Conservation (phyloP, 2,888 invertebrate species). For the Gastracanthus pulcherrimus region DNA sequence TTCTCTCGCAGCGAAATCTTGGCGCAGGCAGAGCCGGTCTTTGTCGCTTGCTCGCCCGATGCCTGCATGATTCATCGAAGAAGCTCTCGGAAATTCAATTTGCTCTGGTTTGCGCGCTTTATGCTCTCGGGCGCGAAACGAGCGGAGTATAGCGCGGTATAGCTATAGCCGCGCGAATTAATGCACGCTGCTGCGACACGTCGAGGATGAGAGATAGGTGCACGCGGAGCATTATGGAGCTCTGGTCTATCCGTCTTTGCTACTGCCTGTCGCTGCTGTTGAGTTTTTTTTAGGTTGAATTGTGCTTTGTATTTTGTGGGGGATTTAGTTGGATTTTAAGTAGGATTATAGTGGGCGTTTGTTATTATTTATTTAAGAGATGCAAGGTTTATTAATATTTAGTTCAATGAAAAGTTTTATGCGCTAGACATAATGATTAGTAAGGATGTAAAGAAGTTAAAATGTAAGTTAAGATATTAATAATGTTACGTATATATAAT, state of each 20-base stretch:
- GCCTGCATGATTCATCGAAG: constrained; percentile 44
- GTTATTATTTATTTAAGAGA: too few relatives aligned
- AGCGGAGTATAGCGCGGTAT: constrained; percentile 5
- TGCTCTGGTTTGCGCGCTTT: constrained; percentile 11
- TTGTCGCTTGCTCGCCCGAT: neutral
- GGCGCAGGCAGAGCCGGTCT: neutral
- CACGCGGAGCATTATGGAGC: neutral
- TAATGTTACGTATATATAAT: too few relatives aligned
- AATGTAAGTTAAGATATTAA: too few relatives aligned
- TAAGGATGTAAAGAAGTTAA: too few relatives aligned
- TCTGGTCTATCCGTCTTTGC: neutral
- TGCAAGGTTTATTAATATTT: too few relatives aligned
- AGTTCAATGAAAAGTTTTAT: too few relatives aligned
- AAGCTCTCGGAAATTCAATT: constrained; percentile 43
- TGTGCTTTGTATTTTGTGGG: too few relatives aligned
- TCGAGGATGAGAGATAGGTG: neutral
- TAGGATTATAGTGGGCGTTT: too few relatives aligned
- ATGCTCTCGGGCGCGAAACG: constrained; percentile 9
- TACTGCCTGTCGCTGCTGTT: too few relatives aligned
- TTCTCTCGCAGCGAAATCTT: neutral
- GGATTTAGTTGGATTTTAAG: too few relatives aligned
- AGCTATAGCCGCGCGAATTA: constrained; percentile 9
- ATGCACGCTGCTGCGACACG: neutral
- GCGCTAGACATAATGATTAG: too few relatives aligned
- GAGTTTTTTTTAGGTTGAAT: too few relatives aligned